Evolutionary conservation across 2,113 vertebrate genomes (phyloP), one percentile per base, ranked within the genome.

Genomic region (Hepsetus odoe): DNA sequence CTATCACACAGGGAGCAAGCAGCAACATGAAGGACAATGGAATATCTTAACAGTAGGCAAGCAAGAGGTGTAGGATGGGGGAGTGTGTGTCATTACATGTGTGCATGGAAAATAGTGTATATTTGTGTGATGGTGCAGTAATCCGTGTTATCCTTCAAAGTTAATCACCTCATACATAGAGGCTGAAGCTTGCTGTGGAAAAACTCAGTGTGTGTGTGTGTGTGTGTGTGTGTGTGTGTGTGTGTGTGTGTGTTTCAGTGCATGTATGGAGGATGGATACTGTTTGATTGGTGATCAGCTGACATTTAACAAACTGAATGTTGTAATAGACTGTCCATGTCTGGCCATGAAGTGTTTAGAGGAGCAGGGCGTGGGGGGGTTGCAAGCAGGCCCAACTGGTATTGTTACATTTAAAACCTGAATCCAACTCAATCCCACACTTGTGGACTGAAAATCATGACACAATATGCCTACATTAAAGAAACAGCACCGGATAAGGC

Each of bases 151-250:
- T 74, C 40, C 49, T 33, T 72, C 53, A 71, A 70, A 79, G 66
- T 58, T 81, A 79, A 84, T 81, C 59, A 79, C 83, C 49, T 74
- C 20, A 46, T 69, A 49, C 55, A 59, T 72, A 16, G 14, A 72
- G 58, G 10, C n/a, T 81, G 68, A 81, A 62, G 53, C 58, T n/a
- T 58, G 58, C 38, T 28, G 9, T 64, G 59, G 58, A 67, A 73
- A 56, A 56, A 80, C 65, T 80, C 70, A 80, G 69, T 80, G 58
- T 78, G 77, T 78, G 77, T 81, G 55, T 82, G 56, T 61, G 22
- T 30, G 44, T 49, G 16, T 76, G 40, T 79, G 46, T 76, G 59
- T 82, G 72, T 24, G 67, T 67, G 32, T 33, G 32, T 42, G 64
- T 76, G 40, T 40, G 26, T 77, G 75, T 35, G 59, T 66, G 69